Conservation (phyloP, 1,140 invertebrate genomes). For the Euura saliciscinereae region DNA sequence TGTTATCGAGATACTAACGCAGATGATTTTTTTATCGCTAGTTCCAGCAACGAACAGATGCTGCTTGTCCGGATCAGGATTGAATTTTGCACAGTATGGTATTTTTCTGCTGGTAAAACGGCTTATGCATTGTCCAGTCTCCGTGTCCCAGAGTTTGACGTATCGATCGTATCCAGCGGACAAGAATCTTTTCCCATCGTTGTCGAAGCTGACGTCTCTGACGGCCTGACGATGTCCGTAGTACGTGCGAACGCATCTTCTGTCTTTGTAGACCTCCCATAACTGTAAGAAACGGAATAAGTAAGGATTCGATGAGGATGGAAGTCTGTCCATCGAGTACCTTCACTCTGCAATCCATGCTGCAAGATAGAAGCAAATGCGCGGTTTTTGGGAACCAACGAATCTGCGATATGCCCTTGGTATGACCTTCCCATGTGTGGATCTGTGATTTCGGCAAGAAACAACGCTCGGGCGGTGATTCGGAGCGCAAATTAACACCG, state of each 20-base stretch:
- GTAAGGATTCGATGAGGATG: not conserved
- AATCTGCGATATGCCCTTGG: slow-evolving; percentile 95
- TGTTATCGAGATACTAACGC: slow-evolving; percentile 70
- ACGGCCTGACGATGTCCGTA: slow-evolving; percentile 97
- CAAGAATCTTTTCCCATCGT: slow-evolving; percentile 89
- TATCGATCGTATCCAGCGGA: slow-evolving; percentile 93
- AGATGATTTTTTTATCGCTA: slow-evolving; percentile 99
- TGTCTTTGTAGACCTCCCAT: slow-evolving; percentile 98
- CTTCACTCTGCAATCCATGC: slow-evolving; percentile 97
- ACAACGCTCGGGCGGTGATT: slow-evolving; percentile 92
- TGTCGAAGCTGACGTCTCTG: slow-evolving; percentile 95
- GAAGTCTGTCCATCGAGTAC: slow-evolving; percentile 53
- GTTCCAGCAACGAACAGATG: slow-evolving; percentile 98
- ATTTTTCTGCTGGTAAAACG: slow-evolving; percentile 95
- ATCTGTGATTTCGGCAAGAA: slow-evolving; percentile 97
- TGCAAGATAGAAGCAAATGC: slow-evolving; percentile 92
- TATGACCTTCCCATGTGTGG: slow-evolving; percentile 96
- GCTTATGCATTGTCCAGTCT: slow-evolving; percentile 91
- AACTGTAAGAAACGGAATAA: slow-evolving; percentile 65
- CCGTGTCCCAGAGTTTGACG: slow-evolving; percentile 99
- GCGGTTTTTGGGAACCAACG: slow-evolving; percentile 95
- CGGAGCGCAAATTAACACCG: slow-evolving; percentile 92
- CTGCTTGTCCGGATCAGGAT: slow-evolving; percentile 97
- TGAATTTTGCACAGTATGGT: slow-evolving; percentile 97
- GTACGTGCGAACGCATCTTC: slow-evolving; percentile 94